A percentile compares a stretch with the other conserved stretches of the same genome.
Conservation (phyloP, 2,888 invertebrate species). For the Nymphalis polychloros region DNA sequence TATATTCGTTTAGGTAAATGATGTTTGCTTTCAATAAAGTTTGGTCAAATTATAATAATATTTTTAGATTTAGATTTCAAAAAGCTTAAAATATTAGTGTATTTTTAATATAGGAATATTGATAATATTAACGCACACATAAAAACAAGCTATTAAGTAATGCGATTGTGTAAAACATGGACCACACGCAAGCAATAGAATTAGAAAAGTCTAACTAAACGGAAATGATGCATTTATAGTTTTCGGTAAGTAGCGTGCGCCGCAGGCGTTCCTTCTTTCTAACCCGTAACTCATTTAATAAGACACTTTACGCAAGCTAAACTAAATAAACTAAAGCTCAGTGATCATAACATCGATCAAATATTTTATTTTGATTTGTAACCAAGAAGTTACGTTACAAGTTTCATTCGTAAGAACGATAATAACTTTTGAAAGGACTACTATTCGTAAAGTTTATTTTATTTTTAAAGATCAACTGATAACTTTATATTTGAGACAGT, state of each 20-base stretch:
- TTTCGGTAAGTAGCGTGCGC: constrained; percentile 61
- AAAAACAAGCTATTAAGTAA: constrained; percentile 4
- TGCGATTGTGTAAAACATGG: constrained; percentile 39
- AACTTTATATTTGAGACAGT: constrained; percentile 31
- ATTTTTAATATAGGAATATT: too few relatives aligned
- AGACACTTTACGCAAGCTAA: constrained; percentile 70
- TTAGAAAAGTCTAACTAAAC: constrained; percentile 73
- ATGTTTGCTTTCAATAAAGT: too few relatives aligned
- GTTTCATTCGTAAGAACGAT: constrained; percentile 61
- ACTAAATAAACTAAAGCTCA: constrained; percentile 56
- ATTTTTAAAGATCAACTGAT: constrained; percentile 44
- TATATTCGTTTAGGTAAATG: too few relatives aligned
- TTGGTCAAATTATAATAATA: too few relatives aligned
- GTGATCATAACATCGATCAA: constrained; percentile 65
- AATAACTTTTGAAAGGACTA: constrained; percentile 34
- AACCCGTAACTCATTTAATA: constrained; percentile 76
- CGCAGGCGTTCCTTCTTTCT: constrained; percentile 71
- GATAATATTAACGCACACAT: background rate
- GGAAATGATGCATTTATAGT: constrained; percentile 73
- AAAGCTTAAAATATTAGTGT: too few relatives aligned
- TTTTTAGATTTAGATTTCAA: too few relatives aligned
- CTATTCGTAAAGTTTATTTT: constrained; percentile 37
- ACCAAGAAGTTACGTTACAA: constrained; percentile 57
- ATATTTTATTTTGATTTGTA: constrained; percentile 75
- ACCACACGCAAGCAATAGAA: constrained; percentile 74